Evolutionary conservation across 1,140 invertebrate genomes (phyloP), one percentile per base, ranked within the genome.

Genomic region (Bilobella aurantiaca): DNA sequence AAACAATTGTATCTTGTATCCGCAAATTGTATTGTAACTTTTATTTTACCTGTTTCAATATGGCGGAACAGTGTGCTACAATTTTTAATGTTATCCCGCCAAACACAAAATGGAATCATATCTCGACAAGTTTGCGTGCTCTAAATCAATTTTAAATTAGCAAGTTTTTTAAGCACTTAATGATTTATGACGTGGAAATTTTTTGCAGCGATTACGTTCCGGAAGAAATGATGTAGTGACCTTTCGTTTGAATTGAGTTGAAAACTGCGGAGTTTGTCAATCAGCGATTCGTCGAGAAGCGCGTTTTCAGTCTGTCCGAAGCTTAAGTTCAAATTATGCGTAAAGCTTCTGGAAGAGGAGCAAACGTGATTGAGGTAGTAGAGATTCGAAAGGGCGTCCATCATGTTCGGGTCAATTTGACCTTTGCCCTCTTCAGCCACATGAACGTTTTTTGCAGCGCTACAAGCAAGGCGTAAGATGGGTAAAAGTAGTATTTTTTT

Each of bases 51-150:
- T 53, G 88, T 89, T 47, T 89, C 77, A 14, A 85, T 82, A 1
- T 86, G 83, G 74, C 86, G 87, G 74, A 90, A 89, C 28, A 87
- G 76, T 21, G 83, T 78, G 1, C 82, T 78, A 71, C 88, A 90
- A 16, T 81, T 32, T 29, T 56, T 29, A 2, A 49, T 58, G 30
- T 49, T 27, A 32, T 62, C 49, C 3, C 60, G 18, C 59, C 42
- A 66, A 1, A 66, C 18, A 53, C 65, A 66, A 42, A 62, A 46
- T 3, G 28, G 29, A 28, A 63, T 66, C 49, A 66, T 32, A 18
- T 62, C 60, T 23, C 18, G 5, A 57, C 65, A 66, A 23, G n/a
- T 37, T 28, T 66, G 65, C 23, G 65, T 34, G n/a, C 25, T 30
- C 47, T 56, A 21, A 5, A 47, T 46, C 37, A 25, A 62, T 12